Conservation (phyloP, 2,888 invertebrate species). For the Yponomeuta malinellus region DNA sequence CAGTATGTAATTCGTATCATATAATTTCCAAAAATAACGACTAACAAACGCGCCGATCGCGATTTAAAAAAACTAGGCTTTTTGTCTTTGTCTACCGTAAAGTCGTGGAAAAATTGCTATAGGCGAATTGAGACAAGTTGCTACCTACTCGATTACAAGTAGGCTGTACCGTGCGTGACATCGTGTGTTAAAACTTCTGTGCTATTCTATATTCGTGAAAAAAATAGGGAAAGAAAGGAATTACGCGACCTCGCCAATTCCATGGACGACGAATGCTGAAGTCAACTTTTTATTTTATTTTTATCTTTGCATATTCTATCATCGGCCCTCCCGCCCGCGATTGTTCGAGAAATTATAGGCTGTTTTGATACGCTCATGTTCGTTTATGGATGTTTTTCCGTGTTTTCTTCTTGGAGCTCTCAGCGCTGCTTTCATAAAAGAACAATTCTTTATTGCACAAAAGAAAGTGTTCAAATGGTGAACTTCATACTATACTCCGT, state of each 20-base stretch:
- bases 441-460: too few relatives aligned
- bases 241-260: slow-evolving; percentile 42
- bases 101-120: too few relatives aligned
- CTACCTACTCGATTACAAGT: too few relatives aligned
- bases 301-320: slow-evolving; percentile 21
- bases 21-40: too few relatives aligned
- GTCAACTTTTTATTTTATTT: slow-evolving; percentile 24
- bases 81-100: too few relatives aligned
- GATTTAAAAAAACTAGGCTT: too few relatives aligned
- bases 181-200: background rate
- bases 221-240: slow-evolving; percentile 33
- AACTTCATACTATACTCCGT: too few relatives aligned
- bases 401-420: background rate
- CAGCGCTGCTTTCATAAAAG: too few relatives aligned
- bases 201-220: background rate
- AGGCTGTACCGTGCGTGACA: background rate
- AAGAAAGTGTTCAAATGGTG: too few relatives aligned
- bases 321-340: slow-evolving; percentile 6
- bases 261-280: slow-evolving; percentile 20
- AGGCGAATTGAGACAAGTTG: too few relatives aligned
- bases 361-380: background rate
- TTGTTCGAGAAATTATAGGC: slow-evolving; percentile 10
- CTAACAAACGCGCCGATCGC: too few relatives aligned
- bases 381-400: background rate
- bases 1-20: too few relatives aligned